Conservation (phyloP, 53 echinoderm and acorn worm genomes). For the Mesocentrotus franciscanus region DNA sequence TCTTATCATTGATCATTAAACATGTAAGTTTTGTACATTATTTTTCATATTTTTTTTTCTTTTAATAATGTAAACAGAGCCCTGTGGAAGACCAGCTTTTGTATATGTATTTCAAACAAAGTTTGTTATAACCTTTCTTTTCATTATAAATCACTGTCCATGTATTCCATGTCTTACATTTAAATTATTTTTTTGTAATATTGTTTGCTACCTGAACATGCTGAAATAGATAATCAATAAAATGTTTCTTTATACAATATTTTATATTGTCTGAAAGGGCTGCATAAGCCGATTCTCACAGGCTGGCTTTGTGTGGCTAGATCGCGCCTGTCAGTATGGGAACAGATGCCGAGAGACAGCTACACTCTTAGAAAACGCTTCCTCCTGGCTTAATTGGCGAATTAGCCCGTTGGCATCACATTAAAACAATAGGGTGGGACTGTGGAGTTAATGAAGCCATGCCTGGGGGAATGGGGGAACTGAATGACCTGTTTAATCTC, state of each 20-base stretch:
- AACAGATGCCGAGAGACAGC: conserved; percentile 34
- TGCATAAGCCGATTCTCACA: background rate
- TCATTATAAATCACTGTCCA: too few relatives aligned
- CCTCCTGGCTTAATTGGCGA: conserved; percentile 17
- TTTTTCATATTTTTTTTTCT: too few relatives aligned
- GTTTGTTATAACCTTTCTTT: too few relatives aligned
- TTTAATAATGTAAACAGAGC: too few relatives aligned
- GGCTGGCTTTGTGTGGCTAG: background rate
- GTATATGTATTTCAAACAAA: too few relatives aligned
- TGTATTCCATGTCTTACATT: too few relatives aligned
- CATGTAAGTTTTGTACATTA: too few relatives aligned
- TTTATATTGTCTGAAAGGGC: background rate
- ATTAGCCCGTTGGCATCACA: conserved; percentile 1
- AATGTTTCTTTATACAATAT: background rate
- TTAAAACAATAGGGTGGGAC: conserved; percentile 54
- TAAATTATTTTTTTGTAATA: too few relatives aligned
- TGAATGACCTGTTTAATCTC: background rate
- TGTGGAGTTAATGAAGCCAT: background rate
- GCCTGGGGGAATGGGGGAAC: background rate
- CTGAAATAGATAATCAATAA: background rate
- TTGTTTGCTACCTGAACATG: too few relatives aligned
- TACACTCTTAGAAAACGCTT: conserved; percentile 3
- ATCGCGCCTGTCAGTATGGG: conserved; percentile 1
- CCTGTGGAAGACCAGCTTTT: too few relatives aligned
- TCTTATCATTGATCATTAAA: too few relatives aligned